A percentile compares a stretch with the other conserved stretches of the same genome.
These are phyloP conservation scores for Thecophora atra DNA, from an alignment of 2,888 invertebrate genomes.

Conservation along the genomic window DNA sequence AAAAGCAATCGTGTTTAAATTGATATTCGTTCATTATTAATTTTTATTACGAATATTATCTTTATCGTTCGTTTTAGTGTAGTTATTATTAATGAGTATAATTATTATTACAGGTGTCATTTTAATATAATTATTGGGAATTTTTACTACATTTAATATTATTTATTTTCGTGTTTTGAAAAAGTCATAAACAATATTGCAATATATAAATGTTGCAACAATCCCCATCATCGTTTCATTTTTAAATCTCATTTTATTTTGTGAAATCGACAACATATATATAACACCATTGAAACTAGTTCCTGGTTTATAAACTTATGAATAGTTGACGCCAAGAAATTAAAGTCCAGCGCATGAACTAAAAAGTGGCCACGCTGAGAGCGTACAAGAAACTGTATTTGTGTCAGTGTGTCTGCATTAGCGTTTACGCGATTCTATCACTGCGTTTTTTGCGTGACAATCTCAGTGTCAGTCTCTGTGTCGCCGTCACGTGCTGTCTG, in stretches of 20 bases:
- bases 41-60: background rate
- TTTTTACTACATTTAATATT: no score
- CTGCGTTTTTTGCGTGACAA: background rate
- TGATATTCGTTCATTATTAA: no score
- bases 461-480: background rate
- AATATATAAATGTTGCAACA: background rate
- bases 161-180: no score
- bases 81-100: no score
- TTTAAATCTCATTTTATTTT: background rate
- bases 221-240: background rate
- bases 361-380: background rate
- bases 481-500: background rate
- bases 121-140: no score
- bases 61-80: no score
- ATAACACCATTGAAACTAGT: background rate
- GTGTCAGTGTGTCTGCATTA: background rate
- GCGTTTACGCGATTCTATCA: background rate
- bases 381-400: background rate
- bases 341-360: slow-evolving; percentile 6
- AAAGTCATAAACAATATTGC: background rate
- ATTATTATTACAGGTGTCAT: no score
- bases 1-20: no score
- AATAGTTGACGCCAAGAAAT: no score
- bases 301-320: background rate
- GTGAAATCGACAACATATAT: background rate